Percentiles rank a stretch among this genome's conserved stretches.
These are phyloP conservation scores for Holacanthus passer DNA, from an alignment of 2,113 vertebrate genomes.

Conservation along the genomic window DNA sequence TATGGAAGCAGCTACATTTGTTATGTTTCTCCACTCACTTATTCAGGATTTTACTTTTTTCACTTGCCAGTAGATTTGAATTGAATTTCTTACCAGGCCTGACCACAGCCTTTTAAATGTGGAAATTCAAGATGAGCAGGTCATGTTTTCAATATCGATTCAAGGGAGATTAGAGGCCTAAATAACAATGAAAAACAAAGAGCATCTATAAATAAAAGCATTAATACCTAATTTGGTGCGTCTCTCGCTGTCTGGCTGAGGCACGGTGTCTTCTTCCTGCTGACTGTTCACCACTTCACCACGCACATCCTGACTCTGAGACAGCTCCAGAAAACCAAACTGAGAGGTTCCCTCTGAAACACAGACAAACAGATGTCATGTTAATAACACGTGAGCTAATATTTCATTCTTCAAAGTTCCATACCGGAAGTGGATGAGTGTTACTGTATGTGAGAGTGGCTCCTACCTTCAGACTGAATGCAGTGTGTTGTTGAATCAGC, in stretches of 20 bases:
- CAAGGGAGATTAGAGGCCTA: neutral
- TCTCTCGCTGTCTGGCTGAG: slow-evolving; percentile 52
- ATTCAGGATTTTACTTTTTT: neutral
- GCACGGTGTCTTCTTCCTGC: slow-evolving; percentile 13
- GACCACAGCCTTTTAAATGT: neutral
- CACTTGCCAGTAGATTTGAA: neutral
- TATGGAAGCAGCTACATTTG: neutral
- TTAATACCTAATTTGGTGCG: slow-evolving; percentile 32
- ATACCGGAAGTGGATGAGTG: fast-evolving
- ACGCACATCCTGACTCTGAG: slow-evolving; percentile 91
- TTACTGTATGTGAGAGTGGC: neutral
- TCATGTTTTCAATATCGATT: neutral
- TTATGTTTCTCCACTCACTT: neutral
- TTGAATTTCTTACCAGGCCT: neutral
- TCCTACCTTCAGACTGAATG: slow-evolving; percentile 76
- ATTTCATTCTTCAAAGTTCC: fast-evolving
- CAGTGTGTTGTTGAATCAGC: slow-evolving; percentile 82
- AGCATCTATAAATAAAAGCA: slow-evolving; percentile 1
- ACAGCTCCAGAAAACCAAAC: slow-evolving; percentile 91
- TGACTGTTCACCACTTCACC: slow-evolving; percentile 63
- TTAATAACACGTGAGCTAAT: neutral
- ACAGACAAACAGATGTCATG: neutral
- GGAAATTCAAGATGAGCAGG: neutral
- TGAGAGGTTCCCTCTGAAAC: slow-evolving; percentile 86
- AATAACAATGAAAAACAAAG: neutral